Percentiles rank a stretch among this genome's conserved stretches.
These are phyloP conservation scores for Chironomus tentans DNA, from an alignment of 2,888 invertebrate genomes.

Conservation along the genomic window DNA sequence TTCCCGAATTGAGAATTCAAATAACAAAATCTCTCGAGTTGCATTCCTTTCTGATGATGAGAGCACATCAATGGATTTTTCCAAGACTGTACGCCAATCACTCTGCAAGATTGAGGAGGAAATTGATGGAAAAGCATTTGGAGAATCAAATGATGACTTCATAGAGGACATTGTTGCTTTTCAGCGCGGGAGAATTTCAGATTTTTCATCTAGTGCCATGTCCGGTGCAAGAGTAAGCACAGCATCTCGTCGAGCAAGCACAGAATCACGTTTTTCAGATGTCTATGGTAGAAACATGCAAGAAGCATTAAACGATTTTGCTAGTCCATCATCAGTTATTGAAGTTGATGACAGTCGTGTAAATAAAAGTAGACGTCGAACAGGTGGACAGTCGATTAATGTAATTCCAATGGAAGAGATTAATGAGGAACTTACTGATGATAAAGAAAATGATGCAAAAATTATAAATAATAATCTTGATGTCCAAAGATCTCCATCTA, in stretches of 20 bases:
- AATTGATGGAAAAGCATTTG: background rate
- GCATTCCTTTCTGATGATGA: background rate
- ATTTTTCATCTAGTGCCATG: background rate
- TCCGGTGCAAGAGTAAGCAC: background rate
- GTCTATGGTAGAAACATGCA: background rate
- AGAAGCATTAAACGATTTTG: background rate
- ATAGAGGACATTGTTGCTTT: conserved; percentile 8
- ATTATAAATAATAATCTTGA: background rate
- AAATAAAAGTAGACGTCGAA: background rate
- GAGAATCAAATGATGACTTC: background rate
- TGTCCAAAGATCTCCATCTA: background rate
- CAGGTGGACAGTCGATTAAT: background rate
- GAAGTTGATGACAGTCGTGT: background rate
- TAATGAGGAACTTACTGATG: background rate
- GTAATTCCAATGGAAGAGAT: background rate
- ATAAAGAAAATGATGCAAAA: conserved; percentile 2
- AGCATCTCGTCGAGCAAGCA: background rate
- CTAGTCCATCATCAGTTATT: background rate
- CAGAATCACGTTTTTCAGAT: background rate
- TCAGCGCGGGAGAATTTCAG: conserved; percentile 1
- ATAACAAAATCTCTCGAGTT: conserved; percentile 28
- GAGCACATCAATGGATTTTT: background rate
- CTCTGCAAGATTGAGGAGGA: background rate
- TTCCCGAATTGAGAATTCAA: conserved; percentile 33
- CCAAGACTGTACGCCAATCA: background rate